phyloP scores from a whole-genome alignment of 2,888 invertebrate species.

The Zaprionus bogoriensis region DNA sequence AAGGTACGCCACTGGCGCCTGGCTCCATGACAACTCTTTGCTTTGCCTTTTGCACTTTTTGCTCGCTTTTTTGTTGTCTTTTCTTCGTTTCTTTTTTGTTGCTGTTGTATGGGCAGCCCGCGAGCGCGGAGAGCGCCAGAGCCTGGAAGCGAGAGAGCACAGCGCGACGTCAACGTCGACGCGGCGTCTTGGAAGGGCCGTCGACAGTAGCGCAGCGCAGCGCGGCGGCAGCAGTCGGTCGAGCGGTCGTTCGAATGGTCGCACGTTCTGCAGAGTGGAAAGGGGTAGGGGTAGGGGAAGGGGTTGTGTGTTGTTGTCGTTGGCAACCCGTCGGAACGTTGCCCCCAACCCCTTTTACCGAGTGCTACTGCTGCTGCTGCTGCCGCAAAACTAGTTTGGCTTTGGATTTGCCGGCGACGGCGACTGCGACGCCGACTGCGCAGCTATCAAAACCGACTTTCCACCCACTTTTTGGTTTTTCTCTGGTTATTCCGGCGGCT shows the following conservation, averaged over 20 bases:
- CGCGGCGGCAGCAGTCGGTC: too few species aligned
- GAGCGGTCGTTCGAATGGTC: too few species aligned
- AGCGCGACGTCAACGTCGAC: background rate
- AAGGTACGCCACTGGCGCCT: slow-evolving; percentile 16
- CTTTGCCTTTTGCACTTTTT: slow-evolving; percentile 2
- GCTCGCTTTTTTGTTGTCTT: slow-evolving; percentile 3
- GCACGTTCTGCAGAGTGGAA: too few species aligned
- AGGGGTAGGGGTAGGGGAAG: too few species aligned
- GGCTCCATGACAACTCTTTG: slow-evolving; percentile 70
- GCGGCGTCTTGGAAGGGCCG: slow-evolving; percentile 47
- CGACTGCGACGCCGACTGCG: background rate
- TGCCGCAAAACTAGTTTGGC: slow-evolving; percentile 74
- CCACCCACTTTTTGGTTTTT: slow-evolving; percentile 72
- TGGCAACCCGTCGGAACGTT: too few species aligned
- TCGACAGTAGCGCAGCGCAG: slow-evolving; percentile 5
- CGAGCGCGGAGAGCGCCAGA: slow-evolving; percentile 35
- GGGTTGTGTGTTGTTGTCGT: too few species aligned
- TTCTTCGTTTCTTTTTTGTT: slow-evolving; percentile 13
- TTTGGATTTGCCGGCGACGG: slow-evolving; percentile 64
- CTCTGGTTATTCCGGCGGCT: slow-evolving; percentile 56
- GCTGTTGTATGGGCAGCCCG: slow-evolving; percentile 19
- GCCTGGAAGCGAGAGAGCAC: slow-evolving; percentile 57
- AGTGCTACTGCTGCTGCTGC: slow-evolving; percentile 26
- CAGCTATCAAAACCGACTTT: slow-evolving; percentile 59
- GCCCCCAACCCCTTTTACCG: background rate